Evolutionary conservation across 2,113 vertebrate genomes (phyloP).

Genomic region (Trematomus loennbergii): DNA sequence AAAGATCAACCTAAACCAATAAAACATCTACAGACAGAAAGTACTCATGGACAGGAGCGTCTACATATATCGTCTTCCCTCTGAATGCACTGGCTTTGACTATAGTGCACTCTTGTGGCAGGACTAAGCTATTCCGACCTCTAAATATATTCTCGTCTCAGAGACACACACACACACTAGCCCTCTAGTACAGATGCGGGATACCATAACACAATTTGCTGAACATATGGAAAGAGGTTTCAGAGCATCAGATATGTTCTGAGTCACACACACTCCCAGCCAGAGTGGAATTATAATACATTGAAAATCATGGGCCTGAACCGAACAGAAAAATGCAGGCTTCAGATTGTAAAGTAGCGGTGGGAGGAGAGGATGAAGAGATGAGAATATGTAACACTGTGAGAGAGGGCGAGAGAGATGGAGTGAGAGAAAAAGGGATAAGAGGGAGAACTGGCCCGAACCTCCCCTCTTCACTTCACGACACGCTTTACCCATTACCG

Average conservation of each 20-base stretch:
- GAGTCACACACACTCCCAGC: neutral
- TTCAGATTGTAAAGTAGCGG: constrained; percentile 25
- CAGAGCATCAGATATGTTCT: constrained; percentile 7
- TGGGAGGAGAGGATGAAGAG: constrained; percentile 22
- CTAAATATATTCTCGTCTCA: neutral
- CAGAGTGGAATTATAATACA: neutral
- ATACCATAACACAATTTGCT: constrained; percentile 17
- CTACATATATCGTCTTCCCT: neutral
- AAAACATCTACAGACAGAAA: neutral
- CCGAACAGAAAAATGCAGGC: constrained; percentile 19
- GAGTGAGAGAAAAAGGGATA: constrained; percentile 8
- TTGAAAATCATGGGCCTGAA: constrained; percentile 15
- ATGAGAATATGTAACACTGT: constrained; percentile 21
- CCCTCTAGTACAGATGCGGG: neutral
- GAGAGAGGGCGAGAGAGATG: neutral
- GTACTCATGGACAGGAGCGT: neutral
- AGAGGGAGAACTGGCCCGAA: constrained; percentile 18
- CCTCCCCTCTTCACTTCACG: constrained; percentile 29
- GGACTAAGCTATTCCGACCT: neutral
- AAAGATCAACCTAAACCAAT: neutral
- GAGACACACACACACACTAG: neutral
- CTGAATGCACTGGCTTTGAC: constrained; percentile 36
- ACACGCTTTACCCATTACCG: constrained; percentile 78
- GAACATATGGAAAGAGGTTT: constrained; percentile 12
- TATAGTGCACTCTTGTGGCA: constrained; percentile 70